Percentiles rank a stretch among this genome's conserved stretches.
These are phyloP conservation scores for Ormyrus pomaceus DNA, from an alignment of 2,888 invertebrate species.

Conservation along the genomic window DNA sequence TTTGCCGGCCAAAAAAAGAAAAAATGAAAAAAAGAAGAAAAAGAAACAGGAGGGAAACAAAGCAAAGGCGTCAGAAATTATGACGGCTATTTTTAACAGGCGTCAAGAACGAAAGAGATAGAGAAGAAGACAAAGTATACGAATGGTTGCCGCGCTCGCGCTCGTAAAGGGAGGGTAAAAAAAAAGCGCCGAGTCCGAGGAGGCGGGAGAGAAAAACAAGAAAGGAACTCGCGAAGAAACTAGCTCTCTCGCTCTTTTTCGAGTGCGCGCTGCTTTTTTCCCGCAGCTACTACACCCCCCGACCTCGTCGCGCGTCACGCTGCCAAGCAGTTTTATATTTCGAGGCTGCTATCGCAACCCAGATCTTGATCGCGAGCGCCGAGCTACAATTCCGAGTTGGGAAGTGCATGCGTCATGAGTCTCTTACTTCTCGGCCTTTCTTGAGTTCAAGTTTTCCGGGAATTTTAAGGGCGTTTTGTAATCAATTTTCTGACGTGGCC, in stretches of 20 bases:
- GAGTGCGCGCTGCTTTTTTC: neutral
- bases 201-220: neutral
- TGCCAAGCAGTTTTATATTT: neutral
- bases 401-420: neutral
- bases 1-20: too few relatives aligned
- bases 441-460: too few relatives aligned
- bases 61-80: slow-evolving; percentile 22
- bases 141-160: too few relatives aligned
- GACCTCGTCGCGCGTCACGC: neutral
- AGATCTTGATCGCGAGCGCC: slow-evolving; percentile 7
- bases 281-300: neutral
- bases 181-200: neutral
- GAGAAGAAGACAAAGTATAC: slow-evolving; percentile 11
- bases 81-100: slow-evolving; percentile 41
- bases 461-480: too few relatives aligned
- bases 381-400: neutral
- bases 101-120: slow-evolving; percentile 31
- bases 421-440: too few relatives aligned
- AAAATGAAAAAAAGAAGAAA: too few relatives aligned
- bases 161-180: neutral
- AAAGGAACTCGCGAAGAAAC: neutral
- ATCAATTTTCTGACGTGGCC: too few relatives aligned
- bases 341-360: slow-evolving; percentile 12
- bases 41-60: too few relatives aligned
- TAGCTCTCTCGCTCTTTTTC: neutral